phyloP scores from a whole-genome alignment of 2,888 invertebrate genomes.

The Philopedon plagiatum region DNA sequence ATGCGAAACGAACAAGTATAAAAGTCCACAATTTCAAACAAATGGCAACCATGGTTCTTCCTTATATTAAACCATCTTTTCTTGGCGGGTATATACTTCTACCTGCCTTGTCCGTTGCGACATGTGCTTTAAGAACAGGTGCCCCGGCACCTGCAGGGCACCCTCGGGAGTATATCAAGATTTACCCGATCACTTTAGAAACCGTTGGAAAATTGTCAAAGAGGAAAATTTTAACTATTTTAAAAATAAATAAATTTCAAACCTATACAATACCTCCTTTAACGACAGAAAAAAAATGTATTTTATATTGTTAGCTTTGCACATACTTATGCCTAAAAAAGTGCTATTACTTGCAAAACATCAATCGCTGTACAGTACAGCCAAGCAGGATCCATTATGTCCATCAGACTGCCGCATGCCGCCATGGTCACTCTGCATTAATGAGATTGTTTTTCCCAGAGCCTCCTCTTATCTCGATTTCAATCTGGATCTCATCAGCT shows the following conservation, averaged over 20 bases:
- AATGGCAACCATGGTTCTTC: conserved; percentile 35
- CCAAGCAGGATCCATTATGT: conserved; percentile 22
- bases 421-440: conserved; percentile 59
- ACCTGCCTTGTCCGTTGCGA: conserved; percentile 49
- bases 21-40: neutral
- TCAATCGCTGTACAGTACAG: neutral
- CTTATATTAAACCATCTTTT: neutral
- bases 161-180: conserved; percentile 45
- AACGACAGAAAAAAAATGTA: no score
- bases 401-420: conserved; percentile 20
- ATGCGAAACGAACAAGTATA: neutral
- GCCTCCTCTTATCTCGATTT: conserved; percentile 59
- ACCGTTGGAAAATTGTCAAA: conserved; percentile 29
- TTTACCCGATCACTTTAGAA: conserved; percentile 34
- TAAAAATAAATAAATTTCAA: no score
- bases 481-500: conserved; percentile 64
- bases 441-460: conserved; percentile 64
- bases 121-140: conserved; percentile 50
- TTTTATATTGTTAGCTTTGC: no score
- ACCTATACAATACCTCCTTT: no score
- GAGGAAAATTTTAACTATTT: no score
- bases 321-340: no score
- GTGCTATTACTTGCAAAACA: neutral
- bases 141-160: conserved; percentile 48
- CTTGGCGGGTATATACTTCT: conserved; percentile 46